Evolutionary conservation across 1,140 invertebrate species (phyloP), one percentile per base, ranked within the genome.

Genomic region (Asbolus verrucosus): DNA sequence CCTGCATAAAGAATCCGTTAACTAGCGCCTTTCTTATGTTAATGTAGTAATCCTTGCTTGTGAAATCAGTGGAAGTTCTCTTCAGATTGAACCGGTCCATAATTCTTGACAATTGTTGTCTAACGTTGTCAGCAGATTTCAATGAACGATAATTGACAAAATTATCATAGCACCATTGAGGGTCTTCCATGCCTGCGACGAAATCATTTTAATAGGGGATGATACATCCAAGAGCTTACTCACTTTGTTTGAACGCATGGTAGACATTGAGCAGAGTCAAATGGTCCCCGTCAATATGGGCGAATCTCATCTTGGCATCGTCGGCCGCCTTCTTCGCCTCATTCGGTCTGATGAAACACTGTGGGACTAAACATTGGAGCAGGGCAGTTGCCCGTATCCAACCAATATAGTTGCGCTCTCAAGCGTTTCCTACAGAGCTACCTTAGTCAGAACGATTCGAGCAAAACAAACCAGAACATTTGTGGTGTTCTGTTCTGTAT

Each of bases 1-100:
- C 96, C 91, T 99, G 98, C 98, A 99, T 99, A 81, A 99, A 99
- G 80, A 98, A 99, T 61, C 98, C 98, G 75, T 96, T 92, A 6
- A 99, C 96, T 6, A 99, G 86, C 0, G 98, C 96, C 85, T 99
- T 99, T 70, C 98, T 87, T 75, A 99, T 99, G 81, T 99, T 99
- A 43, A 98, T 91, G 81, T 99, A 99, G 81, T 99, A 99, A 83
- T 99, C 97, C 81, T 97, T 93, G 21, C 94, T 97, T 24, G 94
- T 98, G 82, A 99, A 99, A 73, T 99, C 97, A n/a, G 98, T 99
- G 38, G 95, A 97, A 3, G 94, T 94, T 39, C 96, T 84, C 78
- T 95, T 94, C 65, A 99, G 84, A 79, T 91, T 93, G 81, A 99
- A 99, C 72, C 97, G 87, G 81, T 89, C 88, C 88, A 89, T 89